Conservation (phyloP, 2,113 vertebrate genomes). For the Neopipo cinnamomea region DNA sequence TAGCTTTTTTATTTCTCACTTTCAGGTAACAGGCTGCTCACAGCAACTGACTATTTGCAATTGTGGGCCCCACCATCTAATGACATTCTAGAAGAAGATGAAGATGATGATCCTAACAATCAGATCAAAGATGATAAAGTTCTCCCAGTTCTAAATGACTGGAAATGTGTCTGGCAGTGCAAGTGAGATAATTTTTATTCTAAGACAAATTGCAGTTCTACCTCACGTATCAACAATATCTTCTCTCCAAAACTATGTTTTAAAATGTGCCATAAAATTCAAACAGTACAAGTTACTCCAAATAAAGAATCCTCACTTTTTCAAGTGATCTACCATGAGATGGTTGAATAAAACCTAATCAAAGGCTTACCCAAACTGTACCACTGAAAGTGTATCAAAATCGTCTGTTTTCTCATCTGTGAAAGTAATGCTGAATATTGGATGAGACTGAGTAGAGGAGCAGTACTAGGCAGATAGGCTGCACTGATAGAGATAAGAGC, state of each 20-base stretch:
- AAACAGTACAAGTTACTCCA: not conserved
- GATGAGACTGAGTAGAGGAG: not conserved
- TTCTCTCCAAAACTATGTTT: not conserved
- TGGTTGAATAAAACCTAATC: not conserved
- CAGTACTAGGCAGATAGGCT: not conserved
- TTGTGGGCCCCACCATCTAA: constrained; percentile 91
- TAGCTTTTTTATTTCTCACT: not conserved
- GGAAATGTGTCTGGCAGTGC: constrained; percentile 98
- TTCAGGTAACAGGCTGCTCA: constrained; percentile 93
- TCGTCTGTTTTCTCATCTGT: not conserved
- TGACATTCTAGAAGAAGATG: constrained; percentile 84
- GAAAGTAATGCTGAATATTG: not conserved
- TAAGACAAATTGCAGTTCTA: not conserved
- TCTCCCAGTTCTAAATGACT: constrained; percentile 88
- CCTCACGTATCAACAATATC: not conserved
- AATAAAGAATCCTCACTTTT: not conserved
- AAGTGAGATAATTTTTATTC: constrained; percentile 78
- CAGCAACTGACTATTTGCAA: constrained; percentile 91
- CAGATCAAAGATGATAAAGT: constrained; percentile 81
- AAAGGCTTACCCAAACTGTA: not conserved
- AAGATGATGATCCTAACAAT: constrained; percentile 78
- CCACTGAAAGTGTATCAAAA: not conserved
- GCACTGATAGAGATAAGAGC: not conserved
- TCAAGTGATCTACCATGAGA: not conserved
- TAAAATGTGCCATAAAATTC: not conserved